These are phyloP conservation scores for Oikopleura dioica DNA, from an alignment of 23 tunicate species.

Conservation along the genomic window DNA sequence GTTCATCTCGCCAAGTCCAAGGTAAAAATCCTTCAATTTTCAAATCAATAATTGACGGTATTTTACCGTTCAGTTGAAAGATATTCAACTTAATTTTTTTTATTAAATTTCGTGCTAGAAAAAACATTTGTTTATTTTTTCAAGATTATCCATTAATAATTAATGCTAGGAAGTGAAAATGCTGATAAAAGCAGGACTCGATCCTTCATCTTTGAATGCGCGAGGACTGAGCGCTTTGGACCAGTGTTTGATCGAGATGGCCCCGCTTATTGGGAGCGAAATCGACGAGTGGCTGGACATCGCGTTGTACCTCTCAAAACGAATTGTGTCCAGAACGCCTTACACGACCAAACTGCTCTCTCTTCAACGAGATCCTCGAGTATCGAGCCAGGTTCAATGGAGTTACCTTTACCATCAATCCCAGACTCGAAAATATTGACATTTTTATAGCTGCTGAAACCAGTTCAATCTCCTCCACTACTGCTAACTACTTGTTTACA, in stretches of 20 bases:
- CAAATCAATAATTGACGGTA: no score
- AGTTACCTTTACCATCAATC: not conserved
- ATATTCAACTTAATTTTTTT: not conserved
- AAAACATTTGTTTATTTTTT: not conserved
- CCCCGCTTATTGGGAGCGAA: not conserved
- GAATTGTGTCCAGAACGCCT: not conserved
- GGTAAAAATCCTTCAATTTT: no score
- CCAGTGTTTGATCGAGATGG: not conserved
- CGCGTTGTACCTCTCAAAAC: not conserved
- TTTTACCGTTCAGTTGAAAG: not conserved
- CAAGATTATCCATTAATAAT: no score
- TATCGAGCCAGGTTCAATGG: not conserved
- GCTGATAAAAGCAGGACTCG: not conserved
- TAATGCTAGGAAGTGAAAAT: not conserved
- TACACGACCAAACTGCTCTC: not conserved
- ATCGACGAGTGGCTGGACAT: not conserved
- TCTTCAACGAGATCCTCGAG: conserved; percentile 1
- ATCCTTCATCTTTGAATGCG: not conserved
- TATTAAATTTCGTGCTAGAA: not conserved
- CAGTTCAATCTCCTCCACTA: not conserved
- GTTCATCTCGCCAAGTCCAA: not conserved
- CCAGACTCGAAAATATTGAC: not conserved
- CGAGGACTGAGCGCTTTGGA: not conserved
- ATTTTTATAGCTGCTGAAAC: not conserved
- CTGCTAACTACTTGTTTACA: conserved; percentile 8